Evolutionary conservation across 2,888 invertebrate genomes (phyloP).

Genomic region (Thymelicus acteon): DNA sequence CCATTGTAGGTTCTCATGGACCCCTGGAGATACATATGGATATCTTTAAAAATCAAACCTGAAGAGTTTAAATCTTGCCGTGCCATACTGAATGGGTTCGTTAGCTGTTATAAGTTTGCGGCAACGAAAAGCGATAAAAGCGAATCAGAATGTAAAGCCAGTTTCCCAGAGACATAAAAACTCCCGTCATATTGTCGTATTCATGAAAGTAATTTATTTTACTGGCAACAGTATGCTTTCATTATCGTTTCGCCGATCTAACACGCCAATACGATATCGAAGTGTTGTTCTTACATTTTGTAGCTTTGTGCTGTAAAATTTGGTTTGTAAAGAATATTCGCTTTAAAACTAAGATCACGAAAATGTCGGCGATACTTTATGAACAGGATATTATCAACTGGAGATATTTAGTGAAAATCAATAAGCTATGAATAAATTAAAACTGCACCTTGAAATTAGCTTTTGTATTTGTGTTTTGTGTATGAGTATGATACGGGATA

Average conservation of each 20-base stretch:
- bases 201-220: conserved; percentile 11
- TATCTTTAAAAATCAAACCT: too few relatives aligned
- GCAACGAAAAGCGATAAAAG: not conserved
- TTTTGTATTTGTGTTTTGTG: not conserved
- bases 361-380: too few relatives aligned
- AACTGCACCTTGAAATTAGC: conserved; percentile 12
- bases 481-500: too few relatives aligned
- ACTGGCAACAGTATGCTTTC: conserved; percentile 3
- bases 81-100: not conserved
- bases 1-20: too few relatives aligned
- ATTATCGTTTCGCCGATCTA: conserved; percentile 1
- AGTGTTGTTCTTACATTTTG: not conserved
- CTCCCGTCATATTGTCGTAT: conserved; percentile 5
- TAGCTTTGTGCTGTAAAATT: too few relatives aligned
- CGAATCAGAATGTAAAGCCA: conserved; percentile 1
- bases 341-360: too few relatives aligned
- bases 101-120: not conserved
- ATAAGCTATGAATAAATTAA: conserved; percentile 36
- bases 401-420: too few relatives aligned
- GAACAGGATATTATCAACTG: too few relatives aligned
- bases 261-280: not conserved
- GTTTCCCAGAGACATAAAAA: not conserved
- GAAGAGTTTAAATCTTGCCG: too few relatives aligned
- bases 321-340: too few relatives aligned
- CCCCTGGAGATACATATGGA: too few relatives aligned